Evolutionary conservation across 1,140 invertebrate genomes (phyloP).

Genomic region (Aphelinus atriplicis): DNA sequence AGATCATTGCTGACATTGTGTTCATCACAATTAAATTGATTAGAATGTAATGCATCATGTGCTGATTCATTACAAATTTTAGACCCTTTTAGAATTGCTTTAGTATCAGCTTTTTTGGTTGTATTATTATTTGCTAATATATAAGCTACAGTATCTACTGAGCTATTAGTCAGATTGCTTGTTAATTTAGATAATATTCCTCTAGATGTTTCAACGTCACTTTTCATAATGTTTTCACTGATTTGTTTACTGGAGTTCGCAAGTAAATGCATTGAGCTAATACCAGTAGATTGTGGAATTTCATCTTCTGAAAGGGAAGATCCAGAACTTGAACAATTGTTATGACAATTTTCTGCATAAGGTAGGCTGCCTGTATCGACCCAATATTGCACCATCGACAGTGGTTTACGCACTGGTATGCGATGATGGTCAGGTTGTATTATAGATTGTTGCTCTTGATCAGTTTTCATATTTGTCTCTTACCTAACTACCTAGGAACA

Average conservation of each 20-base stretch:
- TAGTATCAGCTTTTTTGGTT: conserved; percentile 49
- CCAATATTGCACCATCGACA: conserved; percentile 53
- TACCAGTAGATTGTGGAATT: not conserved
- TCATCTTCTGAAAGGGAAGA: conserved; percentile 41
- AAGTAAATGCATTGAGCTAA: too few species aligned
- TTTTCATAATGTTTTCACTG: too few species aligned
- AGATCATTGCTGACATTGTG: too few species aligned
- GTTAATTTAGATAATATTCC: too few species aligned
- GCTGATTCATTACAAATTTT: conserved; percentile 30
- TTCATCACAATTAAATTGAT: too few species aligned
- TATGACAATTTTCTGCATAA: conserved; percentile 25
- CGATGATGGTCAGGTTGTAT: conserved; percentile 7
- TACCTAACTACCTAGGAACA: too few species aligned
- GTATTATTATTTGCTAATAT: conserved; percentile 53
- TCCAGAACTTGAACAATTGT: conserved; percentile 32
- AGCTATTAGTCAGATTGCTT: conserved; percentile 34
- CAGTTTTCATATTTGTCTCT: too few species aligned
- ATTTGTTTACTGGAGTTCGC: too few species aligned
- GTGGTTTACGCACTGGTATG: conserved; percentile 44
- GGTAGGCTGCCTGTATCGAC: conserved; percentile 53
- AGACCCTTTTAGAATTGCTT: conserved; percentile 49
- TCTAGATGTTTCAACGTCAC: too few species aligned
- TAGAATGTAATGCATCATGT: too few species aligned
- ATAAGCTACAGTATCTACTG: conserved; percentile 54
- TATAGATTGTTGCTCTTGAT: not conserved